Conservation (phyloP, 1,140 invertebrate species). For the Drosophila grimshawi region DNA sequence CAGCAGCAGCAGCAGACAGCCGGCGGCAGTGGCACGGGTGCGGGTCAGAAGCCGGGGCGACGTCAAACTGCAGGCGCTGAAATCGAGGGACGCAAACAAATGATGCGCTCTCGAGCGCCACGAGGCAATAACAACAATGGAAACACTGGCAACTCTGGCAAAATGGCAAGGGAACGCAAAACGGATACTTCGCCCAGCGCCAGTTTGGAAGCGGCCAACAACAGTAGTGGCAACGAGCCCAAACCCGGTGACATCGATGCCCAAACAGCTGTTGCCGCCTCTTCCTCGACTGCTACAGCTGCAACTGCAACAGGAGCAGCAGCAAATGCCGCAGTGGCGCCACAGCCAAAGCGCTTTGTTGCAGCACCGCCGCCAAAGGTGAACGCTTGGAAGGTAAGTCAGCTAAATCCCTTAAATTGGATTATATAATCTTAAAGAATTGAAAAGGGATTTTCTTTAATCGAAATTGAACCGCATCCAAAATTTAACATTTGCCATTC, state of each 20-base stretch:
- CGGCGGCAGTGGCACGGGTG: conserved; percentile 66
- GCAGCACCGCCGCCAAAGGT: conserved; percentile 86
- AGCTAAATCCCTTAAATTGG: background rate
- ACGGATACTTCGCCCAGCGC: conserved; percentile 75
- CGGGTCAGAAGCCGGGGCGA: conserved; percentile 25
- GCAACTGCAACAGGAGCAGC: conserved; percentile 21
- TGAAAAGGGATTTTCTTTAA: too few species aligned
- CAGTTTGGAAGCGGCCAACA: conserved; percentile 69
- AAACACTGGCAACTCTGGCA: conserved; percentile 18
- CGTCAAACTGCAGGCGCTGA: conserved; percentile 32
- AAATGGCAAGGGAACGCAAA: conserved; percentile 73
- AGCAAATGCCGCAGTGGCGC: conserved; percentile 28
- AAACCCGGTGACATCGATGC: conserved; percentile 64
- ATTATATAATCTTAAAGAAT: background rate
- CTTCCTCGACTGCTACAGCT: conserved; percentile 21
- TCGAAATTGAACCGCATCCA: too few species aligned
- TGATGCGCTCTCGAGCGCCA: conserved; percentile 41
- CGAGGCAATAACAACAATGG: conserved; percentile 47
- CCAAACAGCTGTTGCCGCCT: conserved; percentile 12
- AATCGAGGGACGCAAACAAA: conserved; percentile 56
- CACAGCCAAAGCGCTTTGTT: conserved; percentile 85
- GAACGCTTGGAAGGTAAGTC: conserved; percentile 86
- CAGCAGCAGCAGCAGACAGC: conserved; percentile 50
- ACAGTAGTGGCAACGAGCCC: conserved; percentile 73
- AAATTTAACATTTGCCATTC: too few species aligned